Conservation (phyloP, 2,888 invertebrate species). For the Tipula lateralis region DNA sequence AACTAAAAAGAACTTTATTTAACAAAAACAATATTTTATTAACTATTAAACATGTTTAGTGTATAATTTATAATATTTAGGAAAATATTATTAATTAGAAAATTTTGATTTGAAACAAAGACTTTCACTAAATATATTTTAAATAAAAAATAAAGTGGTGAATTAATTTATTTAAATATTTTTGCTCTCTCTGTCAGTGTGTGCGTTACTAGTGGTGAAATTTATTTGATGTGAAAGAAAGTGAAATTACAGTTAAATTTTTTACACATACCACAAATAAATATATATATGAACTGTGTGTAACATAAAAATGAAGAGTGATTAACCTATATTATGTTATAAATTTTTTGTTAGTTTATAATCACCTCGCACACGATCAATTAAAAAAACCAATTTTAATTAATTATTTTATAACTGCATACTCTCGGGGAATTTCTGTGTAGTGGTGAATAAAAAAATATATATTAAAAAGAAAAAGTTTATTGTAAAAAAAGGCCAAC, state of each 20-base stretch:
- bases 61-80: neutral
- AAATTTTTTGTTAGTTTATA: neutral
- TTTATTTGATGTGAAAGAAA: conserved; percentile 19
- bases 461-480: neutral
- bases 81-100: neutral
- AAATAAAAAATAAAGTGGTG: neutral
- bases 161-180: conserved; percentile 11
- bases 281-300: neutral
- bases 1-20: neutral
- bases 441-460: conserved; percentile 2
- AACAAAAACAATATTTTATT: conserved; percentile 3
- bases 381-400: conserved; percentile 2
- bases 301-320: conserved; percentile 2
- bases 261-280: neutral
- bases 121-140: conserved; percentile 19
- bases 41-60: neutral
- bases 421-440: conserved; percentile 2
- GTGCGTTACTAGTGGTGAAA: neutral
- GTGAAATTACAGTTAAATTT: conserved; percentile 11
- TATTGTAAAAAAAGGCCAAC: conserved; percentile 30
- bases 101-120: neutral
- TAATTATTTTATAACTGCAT: conserved; percentile 14
- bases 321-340: neutral
- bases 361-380: conserved; percentile 24
- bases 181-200: neutral